These are phyloP conservation scores for Tetragonula carbonaria DNA, from an alignment of 2,888 invertebrate species.

Conservation along the genomic window DNA sequence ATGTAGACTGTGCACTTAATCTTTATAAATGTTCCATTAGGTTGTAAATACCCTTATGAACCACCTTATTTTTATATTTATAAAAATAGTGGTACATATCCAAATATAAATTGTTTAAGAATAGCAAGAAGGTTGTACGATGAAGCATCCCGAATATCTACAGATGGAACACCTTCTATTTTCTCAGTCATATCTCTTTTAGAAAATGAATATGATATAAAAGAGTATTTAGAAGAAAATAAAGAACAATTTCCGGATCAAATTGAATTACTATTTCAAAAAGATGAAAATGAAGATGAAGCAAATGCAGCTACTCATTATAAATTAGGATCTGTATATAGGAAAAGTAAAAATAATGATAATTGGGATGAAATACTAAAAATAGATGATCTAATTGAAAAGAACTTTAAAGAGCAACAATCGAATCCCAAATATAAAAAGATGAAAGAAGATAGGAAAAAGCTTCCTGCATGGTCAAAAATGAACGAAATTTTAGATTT, in stretches of 20 bases:
- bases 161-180: constrained; percentile 89
- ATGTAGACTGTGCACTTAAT: neutral
- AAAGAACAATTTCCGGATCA: constrained; percentile 87
- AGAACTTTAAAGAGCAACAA: constrained; percentile 87
- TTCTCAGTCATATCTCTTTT: constrained; percentile 90
- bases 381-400: constrained; percentile 88
- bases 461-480: constrained; percentile 90
- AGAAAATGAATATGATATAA: constrained; percentile 89
- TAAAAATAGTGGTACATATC: constrained; percentile 85
- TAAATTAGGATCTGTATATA: constrained; percentile 86
- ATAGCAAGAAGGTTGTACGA: constrained; percentile 88
- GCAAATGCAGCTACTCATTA: constrained; percentile 87
- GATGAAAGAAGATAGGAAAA: constrained; percentile 87
- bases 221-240: constrained; percentile 86
- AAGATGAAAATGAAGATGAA: constrained; percentile 67
- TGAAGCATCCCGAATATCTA: constrained; percentile 88
- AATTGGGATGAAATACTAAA: constrained; percentile 85
- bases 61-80: constrained; percentile 89
- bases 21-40: constrained; percentile 68
- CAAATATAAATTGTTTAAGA: constrained; percentile 87
- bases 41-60: constrained; percentile 90
- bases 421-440: constrained; percentile 87
- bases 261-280: constrained; percentile 83
- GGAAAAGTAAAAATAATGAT: constrained; percentile 83
- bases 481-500: constrained; percentile 89